Base-by-base conservation (phyloP, 2,113 vertebrate genomes). In the Notothenia rossii region DNA sequence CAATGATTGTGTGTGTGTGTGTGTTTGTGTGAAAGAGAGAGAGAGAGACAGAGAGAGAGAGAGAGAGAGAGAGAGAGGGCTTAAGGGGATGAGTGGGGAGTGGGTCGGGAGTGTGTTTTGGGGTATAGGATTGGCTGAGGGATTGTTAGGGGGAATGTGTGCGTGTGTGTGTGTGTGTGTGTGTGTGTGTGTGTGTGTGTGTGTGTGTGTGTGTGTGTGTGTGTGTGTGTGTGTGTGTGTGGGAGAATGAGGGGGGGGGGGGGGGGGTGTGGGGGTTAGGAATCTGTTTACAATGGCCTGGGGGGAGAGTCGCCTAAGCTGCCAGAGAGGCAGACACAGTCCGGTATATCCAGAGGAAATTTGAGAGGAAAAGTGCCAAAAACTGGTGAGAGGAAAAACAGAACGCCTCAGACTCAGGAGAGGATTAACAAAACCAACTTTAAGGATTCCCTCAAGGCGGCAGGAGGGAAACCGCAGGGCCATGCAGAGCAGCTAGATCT, bases 221-320 rank as follows among this genome's bases (percentile, higher is more conserved):
- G n/a, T n/a, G n/a, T n/a, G n/a, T n/a, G n/a, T n/a, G n/a, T n/a
- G n/a, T 58, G 64, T 54, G 55, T 67, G 66, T 25, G 22, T 7
- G 33, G 33, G 45, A 72, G 13, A 68, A 48, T 54, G 43, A 80
- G n/a, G n/a, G 82, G 75, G 70, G 77, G 87, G 69, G 79, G 88
- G 69, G 79, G 88, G 69, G 36, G 36, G 5, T 75, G 78, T 64
- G 72, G 72, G 79, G 89, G 79, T 88, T 82, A 85, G 84, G 91
- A 94, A 92, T 94, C 79, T 93, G 91, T 91, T 94, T 94, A 92
- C 88, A 92, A 91, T 87, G 87, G 86, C 91, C 85, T 80, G 77
- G 83, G 89, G 25, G 91, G 87, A 75, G 85, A 79, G 68, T 69
- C 66, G 63, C 64, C 76, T 79, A 69, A 89, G 85, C 87, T 82